A percentile compares a stretch with the other conserved stretches of the same genome.
phyloP scores from a whole-genome alignment of 2,888 invertebrate genomes.

The Bunonema sp. region DNA sequence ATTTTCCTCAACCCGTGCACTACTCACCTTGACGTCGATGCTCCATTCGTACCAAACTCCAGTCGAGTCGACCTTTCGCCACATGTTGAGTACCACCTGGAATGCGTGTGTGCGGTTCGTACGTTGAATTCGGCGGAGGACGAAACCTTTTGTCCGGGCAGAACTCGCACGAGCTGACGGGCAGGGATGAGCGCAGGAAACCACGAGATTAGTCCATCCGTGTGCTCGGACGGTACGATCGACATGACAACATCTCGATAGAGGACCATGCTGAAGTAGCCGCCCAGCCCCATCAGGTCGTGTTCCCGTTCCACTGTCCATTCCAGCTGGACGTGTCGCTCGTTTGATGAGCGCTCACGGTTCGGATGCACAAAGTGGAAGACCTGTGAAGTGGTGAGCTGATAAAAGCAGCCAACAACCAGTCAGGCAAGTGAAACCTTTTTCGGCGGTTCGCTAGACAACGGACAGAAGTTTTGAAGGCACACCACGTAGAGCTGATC shows the following conservation, averaged over 20 bases:
- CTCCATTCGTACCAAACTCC: slow-evolving; percentile 44
- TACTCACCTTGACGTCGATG: slow-evolving; percentile 10
- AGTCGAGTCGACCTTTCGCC: slow-evolving; percentile 15
- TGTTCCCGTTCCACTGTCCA: slow-evolving; percentile 1
- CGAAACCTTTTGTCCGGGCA: slow-evolving; percentile 14
- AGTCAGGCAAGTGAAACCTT: background rate
- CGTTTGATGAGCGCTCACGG: slow-evolving; percentile 45
- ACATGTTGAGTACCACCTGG: slow-evolving; percentile 20
- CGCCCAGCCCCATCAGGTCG: slow-evolving; percentile 63
- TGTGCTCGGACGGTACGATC: slow-evolving; percentile 63
- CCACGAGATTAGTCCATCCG: slow-evolving; percentile 88
- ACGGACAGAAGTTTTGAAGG: slow-evolving; percentile 66
- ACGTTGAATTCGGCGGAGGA: too few relatives aligned
- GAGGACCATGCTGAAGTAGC: slow-evolving; percentile 77
- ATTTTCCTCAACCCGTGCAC: background rate
- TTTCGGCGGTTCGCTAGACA: slow-evolving; percentile 7
- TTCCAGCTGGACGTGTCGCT: slow-evolving; percentile 6
- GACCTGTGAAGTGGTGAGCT: slow-evolving; percentile 46
- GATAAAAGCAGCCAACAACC: background rate
- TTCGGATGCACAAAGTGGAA: slow-evolving; percentile 86
- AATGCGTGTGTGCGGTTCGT: background rate
- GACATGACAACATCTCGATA: slow-evolving; percentile 72
- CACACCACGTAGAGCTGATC: slow-evolving; percentile 86
- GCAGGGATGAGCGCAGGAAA: slow-evolving; percentile 82
- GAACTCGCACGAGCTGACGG: slow-evolving; percentile 17